Evolutionary conservation across 2,888 invertebrate genomes (phyloP).

Genomic region (Dasysyrphus albostriatus): DNA sequence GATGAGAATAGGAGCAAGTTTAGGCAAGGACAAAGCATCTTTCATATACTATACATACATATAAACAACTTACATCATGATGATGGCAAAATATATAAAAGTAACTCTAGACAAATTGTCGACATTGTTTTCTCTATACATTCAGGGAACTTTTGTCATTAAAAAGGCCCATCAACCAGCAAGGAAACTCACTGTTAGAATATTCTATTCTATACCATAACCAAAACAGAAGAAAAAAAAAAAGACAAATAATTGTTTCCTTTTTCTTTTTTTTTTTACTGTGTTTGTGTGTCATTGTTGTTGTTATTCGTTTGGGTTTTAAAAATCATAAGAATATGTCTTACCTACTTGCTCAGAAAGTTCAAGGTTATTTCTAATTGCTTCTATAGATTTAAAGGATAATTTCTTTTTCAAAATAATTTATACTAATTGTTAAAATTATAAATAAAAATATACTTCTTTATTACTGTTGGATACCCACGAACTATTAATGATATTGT

Average conservation of each 20-base stretch:
- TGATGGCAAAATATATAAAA: slow-evolving; percentile 20
- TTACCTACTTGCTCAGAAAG: neutral
- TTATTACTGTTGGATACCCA: too few relatives aligned
- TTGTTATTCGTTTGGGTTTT: neutral
- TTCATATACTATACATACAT: too few relatives aligned
- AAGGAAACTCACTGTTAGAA: too few relatives aligned
- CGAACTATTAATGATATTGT: too few relatives aligned
- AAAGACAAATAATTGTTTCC: slow-evolving; percentile 5
- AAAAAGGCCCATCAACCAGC: neutral
- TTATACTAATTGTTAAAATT: too few relatives aligned
- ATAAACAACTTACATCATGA: slow-evolving; percentile 66
- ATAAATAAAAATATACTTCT: too few relatives aligned
- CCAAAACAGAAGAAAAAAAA: neutral
- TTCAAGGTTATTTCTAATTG: neutral
- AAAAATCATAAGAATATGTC: neutral
- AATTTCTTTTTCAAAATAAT: neutral
- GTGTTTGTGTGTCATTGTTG: neutral
- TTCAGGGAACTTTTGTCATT: slow-evolving; percentile 7
- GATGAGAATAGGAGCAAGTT: slow-evolving; percentile 26
- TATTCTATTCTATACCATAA: neutral
- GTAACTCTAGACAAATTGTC: slow-evolving; percentile 37
- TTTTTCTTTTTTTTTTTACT: neutral
- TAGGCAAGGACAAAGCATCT: slow-evolving; percentile 50
- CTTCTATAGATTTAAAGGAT: too few relatives aligned
- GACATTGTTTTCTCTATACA: slow-evolving; percentile 14